phyloP scores from a whole-genome alignment of 2,113 vertebrate genomes.

The Pygoscelis adeliae region DNA sequence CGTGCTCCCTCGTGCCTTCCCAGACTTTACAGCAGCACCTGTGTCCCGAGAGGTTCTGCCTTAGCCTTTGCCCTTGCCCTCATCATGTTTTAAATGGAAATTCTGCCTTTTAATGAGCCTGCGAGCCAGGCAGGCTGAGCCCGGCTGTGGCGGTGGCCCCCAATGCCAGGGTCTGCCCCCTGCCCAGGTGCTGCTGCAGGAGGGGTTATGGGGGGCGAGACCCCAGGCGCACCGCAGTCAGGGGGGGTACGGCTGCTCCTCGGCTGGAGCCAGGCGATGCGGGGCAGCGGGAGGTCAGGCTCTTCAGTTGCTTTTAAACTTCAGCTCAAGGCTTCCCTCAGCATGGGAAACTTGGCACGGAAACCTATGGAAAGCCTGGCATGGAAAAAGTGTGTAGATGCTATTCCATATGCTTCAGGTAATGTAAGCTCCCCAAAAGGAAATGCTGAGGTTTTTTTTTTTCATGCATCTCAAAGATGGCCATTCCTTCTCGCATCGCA shows the following conservation, averaged over 20 bases:
- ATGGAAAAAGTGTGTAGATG: neutral
- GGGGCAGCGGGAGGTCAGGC: neutral
- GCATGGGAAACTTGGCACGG: neutral
- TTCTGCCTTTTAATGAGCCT: neutral
- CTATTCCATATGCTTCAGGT: neutral
- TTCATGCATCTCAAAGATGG: neutral
- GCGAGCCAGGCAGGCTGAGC: neutral
- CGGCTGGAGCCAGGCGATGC: rapidly evolving
- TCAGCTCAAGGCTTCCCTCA: neutral
- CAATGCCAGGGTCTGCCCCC: neutral
- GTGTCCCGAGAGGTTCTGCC: neutral
- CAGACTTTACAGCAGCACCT: neutral
- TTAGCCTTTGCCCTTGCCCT: neutral
- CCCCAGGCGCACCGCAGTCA: neutral
- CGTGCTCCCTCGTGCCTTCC: neutral
- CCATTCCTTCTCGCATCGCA: rapidly evolving
- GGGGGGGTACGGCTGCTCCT: neutral
- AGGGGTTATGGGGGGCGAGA: neutral
- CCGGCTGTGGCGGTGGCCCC: neutral
- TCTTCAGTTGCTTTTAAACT: neutral
- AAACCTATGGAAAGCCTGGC: neutral
- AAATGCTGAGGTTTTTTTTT: neutral
- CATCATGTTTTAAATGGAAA: neutral
- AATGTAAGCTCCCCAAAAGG: neutral
- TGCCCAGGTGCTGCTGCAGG: neutral